phyloP scores from a whole-genome alignment of 1,140 invertebrate genomes.

The Oppia nitens region DNA sequence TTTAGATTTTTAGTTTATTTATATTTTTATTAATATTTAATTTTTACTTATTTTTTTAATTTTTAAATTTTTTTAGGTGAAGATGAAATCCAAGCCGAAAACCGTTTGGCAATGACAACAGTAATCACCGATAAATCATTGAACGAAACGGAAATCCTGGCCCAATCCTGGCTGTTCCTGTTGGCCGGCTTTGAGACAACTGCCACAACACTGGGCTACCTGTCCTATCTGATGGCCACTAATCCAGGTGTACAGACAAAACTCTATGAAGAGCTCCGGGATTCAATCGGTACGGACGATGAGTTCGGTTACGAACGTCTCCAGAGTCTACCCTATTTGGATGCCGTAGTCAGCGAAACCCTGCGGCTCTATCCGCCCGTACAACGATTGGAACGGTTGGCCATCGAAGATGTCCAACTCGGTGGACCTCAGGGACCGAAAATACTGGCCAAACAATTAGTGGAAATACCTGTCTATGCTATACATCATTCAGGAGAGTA shows the following conservation, averaged over 20 bases:
- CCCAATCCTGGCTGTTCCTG: constrained; percentile 27
- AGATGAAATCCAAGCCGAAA: too few relatives aligned
- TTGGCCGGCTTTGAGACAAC: too few relatives aligned
- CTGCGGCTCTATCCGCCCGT: constrained; percentile 27
- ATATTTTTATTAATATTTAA: too few relatives aligned
- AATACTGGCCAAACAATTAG: constrained; percentile 5
- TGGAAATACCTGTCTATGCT: constrained; percentile 13
- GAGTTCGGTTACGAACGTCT: not conserved
- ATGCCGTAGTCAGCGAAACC: constrained; percentile 29
- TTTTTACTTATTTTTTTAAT: too few relatives aligned
- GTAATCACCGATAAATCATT: not conserved
- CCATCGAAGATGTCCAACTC: constrained; percentile 7
- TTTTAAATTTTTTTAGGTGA: too few relatives aligned
- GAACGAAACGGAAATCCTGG: not conserved
- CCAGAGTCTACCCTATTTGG: constrained; percentile 24
- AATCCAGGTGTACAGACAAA: constrained; percentile 31
- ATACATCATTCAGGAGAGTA: constrained; percentile 19
- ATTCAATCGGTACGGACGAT: not conserved
- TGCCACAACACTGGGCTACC: constrained; percentile 30
- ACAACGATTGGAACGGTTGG: not conserved
- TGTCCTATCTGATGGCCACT: constrained; percentile 31
- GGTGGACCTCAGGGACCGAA: constrained; percentile 10
- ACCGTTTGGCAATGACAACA: too few relatives aligned
- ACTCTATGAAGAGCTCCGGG: constrained; percentile 23
- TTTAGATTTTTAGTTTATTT: too few relatives aligned